phyloP scores from a whole-genome alignment of 1,140 invertebrate species.

The Sycobia sp. region DNA sequence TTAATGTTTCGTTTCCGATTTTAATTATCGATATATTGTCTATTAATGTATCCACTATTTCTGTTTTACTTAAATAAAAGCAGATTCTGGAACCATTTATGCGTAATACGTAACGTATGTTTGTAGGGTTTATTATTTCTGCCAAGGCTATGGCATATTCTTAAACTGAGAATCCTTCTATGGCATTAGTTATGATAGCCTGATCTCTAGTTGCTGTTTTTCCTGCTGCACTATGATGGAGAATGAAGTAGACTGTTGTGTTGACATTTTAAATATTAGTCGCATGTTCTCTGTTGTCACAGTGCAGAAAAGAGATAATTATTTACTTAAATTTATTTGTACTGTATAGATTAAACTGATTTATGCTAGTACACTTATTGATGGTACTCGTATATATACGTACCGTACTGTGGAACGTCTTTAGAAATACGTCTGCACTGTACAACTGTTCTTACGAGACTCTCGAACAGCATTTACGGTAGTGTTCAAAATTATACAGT shows the following conservation, averaged over 20 bases:
- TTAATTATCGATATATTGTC: neutral
- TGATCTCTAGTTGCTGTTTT: neutral
- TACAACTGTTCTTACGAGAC: no score
- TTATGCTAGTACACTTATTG: no score
- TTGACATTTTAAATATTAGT: no score
- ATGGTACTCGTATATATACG: no score
- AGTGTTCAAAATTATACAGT: no score
- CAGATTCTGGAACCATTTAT: neutral
- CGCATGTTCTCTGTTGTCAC: no score
- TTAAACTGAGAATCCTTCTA: neutral
- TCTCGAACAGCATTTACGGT: no score
- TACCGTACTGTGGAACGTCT: no score
- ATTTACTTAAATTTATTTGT: no score
- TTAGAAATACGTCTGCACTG: no score
- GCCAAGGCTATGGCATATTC: neutral
- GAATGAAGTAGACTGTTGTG: neutral
- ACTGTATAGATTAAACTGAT: no score
- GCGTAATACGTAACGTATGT: neutral
- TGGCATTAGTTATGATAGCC: neutral
- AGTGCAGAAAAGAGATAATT: no score
- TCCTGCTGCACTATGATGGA: neutral
- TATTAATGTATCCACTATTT: neutral
- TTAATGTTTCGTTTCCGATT: neutral
- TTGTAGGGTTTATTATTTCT: neutral
- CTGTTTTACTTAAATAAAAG: neutral